Percentiles rank a stretch among this genome's conserved stretches.
phyloP scores from a whole-genome alignment of 2,113 vertebrate genomes.

The Aspiorhynchus laticeps region DNA sequence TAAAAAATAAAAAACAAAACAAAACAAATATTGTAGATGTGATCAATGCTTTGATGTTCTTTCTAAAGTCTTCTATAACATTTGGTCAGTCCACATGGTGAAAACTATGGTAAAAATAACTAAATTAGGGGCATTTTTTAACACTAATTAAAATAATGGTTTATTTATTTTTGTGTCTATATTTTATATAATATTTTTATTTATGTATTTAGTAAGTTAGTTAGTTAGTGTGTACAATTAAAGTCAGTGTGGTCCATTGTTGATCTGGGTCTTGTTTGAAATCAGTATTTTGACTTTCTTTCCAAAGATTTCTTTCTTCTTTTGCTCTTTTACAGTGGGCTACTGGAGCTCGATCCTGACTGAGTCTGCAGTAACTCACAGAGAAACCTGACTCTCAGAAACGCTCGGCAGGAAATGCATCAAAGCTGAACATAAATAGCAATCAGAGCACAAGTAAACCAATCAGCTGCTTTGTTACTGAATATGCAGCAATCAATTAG shows the following conservation, averaged over 20 bases:
- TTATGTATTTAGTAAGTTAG: background rate
- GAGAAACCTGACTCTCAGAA: slow-evolving; percentile 54
- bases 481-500: slow-evolving; percentile 73
- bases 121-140: too few species aligned
- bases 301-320: background rate
- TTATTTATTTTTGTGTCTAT: too few species aligned
- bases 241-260: background rate
- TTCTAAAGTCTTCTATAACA: background rate
- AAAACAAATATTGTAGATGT: too few species aligned
- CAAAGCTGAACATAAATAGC: slow-evolving; percentile 73
- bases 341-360: background rate
- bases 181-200: too few species aligned
- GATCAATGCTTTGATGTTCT: background rate
- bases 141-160: too few species aligned
- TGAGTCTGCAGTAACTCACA: slow-evolving; percentile 27
- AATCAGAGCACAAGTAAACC: slow-evolving; percentile 74
- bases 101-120: background rate
- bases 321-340: background rate
- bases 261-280: background rate
- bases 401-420: slow-evolving; percentile 66
- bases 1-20: too few species aligned
- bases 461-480: slow-evolving; percentile 71
- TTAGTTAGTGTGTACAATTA: background rate
- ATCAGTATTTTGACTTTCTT: background rate
- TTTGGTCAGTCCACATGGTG: background rate